A percentile compares a stretch with the other conserved stretches of the same genome.
These are phyloP conservation scores for Rhynchophorus ferrugineus DNA, from an alignment of 1,140 invertebrate genomes.

Conservation along the genomic window DNA sequence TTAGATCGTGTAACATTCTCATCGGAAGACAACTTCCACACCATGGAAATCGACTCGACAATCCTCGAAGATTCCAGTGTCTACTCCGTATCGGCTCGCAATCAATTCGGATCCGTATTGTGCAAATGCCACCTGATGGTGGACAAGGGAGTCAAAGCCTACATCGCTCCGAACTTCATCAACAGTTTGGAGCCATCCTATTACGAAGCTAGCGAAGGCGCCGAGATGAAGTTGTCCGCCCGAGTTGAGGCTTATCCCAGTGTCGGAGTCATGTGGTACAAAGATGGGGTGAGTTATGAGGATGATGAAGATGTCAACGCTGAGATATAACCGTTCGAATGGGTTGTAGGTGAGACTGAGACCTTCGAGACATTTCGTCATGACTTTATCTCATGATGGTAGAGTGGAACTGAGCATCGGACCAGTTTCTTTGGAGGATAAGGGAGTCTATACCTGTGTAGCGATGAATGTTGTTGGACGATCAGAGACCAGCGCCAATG, in stretches of 20 bases:
- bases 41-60: slow-evolving; percentile 74
- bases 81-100: slow-evolving; percentile 74
- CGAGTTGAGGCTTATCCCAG: slow-evolving; percentile 74
- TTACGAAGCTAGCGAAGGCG: slow-evolving; percentile 49
- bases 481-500: slow-evolving; percentile 61
- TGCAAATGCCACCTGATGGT: slow-evolving; percentile 75
- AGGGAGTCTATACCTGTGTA: slow-evolving; percentile 79
- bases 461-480: slow-evolving; percentile 81
- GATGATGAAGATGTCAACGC: not conserved
- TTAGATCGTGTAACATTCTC: slow-evolving; percentile 52
- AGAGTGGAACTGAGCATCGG: slow-evolving; percentile 65
- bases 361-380: slow-evolving; percentile 63
- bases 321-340: not conserved
- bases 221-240: slow-evolving; percentile 60
- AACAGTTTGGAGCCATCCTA: slow-evolving; percentile 56
- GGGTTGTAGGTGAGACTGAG: slow-evolving; percentile 53
- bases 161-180: slow-evolving; percentile 69
- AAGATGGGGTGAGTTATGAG: slow-evolving; percentile 46
- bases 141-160: slow-evolving; percentile 74
- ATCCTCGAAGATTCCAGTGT: slow-evolving; percentile 70
- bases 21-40: slow-evolving; percentile 67
- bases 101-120: slow-evolving; percentile 73
- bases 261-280: slow-evolving; percentile 72
- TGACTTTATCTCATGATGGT: slow-evolving; percentile 72
- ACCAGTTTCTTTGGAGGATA: slow-evolving; percentile 58